Evolutionary conservation across 2,797 vertebrate genomes (phyloP), one percentile per base, ranked within the genome.

Genomic region (Semaprochilodus insignis): DNA sequence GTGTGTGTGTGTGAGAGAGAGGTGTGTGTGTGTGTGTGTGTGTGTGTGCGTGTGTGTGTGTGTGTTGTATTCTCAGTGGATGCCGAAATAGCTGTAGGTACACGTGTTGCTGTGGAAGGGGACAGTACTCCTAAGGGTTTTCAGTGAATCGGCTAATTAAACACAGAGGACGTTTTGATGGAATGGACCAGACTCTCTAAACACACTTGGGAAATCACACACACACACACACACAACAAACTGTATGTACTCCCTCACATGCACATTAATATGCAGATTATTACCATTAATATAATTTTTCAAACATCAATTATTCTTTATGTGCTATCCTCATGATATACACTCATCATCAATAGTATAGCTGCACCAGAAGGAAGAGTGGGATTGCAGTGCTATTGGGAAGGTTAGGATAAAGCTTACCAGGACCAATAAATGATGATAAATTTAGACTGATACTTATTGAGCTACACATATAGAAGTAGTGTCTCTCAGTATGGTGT

Each of bases 141-240:
- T 74, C 63, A 25, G 73, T 75, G 74, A 86, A 59, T n/a, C 83
- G 78, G 65, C 81, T 90, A 90, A 91, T 91, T 90, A 90, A 92
- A 90, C 88, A 88, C 65, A 73, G 79, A 88, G 85, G 84, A 83
- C 71, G 60, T 25, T 15, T 52, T 44, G 63, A 80, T 77, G 63
- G 80, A 81, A 84, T 73, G 63, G 40, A 80, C 63, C 44, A 25
- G 67, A 77, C 27, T 69, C 25, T 81, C 54, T 65, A 27, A 78
- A 84, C 65, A 83, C 76, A 76, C 71, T 6, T 23, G 54, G 54
- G 79, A 77, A 27, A 78, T 72, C 36, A 63, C 44, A 21, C 23
- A 57, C 44, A 51, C 69, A n/a, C 23, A 17, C 44, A 71, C 40
- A 48, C 44, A 54, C 44, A 25, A 34, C 40, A 69, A 34, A 52